Base-by-base conservation (phyloP, 23 tunicate genomes). In the Halocynthia roretzi region DNA sequence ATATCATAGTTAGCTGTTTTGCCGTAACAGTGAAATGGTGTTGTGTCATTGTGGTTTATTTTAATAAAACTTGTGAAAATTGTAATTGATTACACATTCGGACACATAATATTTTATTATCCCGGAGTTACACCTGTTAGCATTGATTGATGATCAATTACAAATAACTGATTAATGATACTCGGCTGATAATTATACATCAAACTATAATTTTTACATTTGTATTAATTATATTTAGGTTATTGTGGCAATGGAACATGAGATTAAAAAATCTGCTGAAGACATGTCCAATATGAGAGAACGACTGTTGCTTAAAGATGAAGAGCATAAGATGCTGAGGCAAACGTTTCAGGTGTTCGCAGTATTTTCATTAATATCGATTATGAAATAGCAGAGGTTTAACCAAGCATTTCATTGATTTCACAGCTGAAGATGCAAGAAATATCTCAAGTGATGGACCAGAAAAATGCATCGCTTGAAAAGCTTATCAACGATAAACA, bases 401-500 rank as follows among this genome's bases (percentile, higher is more conserved):
- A 31, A 31, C 44, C 44, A 31, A 31, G 44, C 44, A 31, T 31
- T 31, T 4, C 44, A 21, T 12, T 18, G 22, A 48, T 48, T 72
- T 60, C 17, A 67, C 68, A 89, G 96, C 55, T 80, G 51, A 64
- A 87, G 51, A 82, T 89, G 11, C 85, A 84, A 76, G 89, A 89
- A 76, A 89, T 89, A 66, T 70, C 85, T 12, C 80, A 83, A 50
- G 85, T 84, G 40, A 84, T 89, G 62, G 89, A 89, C 51, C 89
- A 84, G 68, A 89, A 89, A 61, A 89, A 89, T 71, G 78, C 82
- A 75, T 61, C 76, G 12, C 71, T 86, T 53, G 64, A 84, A 55
- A 70, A 81, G n/a, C 77, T 84, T 56, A 71, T 84, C 20, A 57
- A 50, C 48, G 87, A 88, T 44, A 66, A 70, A 15, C 84, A 83